A percentile compares a stretch with the other conserved stretches of the same genome.
Evolutionary conservation across 2,797 vertebrate species (phyloP).

Genomic region (Botia almorhae): DNA sequence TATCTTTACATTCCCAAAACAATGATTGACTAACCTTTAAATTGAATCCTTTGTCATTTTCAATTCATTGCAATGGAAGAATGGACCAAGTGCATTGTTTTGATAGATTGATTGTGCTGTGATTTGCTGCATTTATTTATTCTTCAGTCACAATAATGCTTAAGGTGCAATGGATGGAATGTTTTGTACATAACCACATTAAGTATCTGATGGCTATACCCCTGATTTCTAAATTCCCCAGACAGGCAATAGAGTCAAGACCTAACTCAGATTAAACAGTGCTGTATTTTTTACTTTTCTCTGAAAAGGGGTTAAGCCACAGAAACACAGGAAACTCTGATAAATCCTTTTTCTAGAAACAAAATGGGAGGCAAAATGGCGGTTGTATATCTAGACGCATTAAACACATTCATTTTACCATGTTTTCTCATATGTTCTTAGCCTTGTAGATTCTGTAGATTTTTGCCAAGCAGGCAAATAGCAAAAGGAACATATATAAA

Average conservation of each 20-base stretch:
- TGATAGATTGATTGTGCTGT: background rate
- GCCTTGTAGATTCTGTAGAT: background rate
- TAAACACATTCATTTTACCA: background rate
- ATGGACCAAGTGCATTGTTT: background rate
- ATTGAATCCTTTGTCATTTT: background rate
- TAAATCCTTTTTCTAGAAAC: background rate
- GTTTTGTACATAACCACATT: background rate
- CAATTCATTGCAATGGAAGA: background rate
- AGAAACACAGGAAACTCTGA: slow-evolving; percentile 3
- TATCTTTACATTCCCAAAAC: background rate
- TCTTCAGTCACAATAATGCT: background rate
- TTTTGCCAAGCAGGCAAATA: background rate
- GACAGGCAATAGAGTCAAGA: background rate
- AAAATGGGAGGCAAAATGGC: background rate
- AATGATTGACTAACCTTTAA: slow-evolving; percentile 4
- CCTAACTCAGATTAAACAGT: background rate
- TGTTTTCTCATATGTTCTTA: background rate
- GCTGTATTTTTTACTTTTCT: background rate
- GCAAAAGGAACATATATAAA: background rate
- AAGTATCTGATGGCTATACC: background rate
- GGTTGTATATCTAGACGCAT: background rate
- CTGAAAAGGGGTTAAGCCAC: background rate
- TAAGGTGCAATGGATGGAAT: background rate
- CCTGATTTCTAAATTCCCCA: background rate
- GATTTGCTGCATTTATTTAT: background rate